Evolutionary conservation across 37 sponge, comb jelly and placozoan species (phyloP).

Genomic region (Hormiphora californensis): DNA sequence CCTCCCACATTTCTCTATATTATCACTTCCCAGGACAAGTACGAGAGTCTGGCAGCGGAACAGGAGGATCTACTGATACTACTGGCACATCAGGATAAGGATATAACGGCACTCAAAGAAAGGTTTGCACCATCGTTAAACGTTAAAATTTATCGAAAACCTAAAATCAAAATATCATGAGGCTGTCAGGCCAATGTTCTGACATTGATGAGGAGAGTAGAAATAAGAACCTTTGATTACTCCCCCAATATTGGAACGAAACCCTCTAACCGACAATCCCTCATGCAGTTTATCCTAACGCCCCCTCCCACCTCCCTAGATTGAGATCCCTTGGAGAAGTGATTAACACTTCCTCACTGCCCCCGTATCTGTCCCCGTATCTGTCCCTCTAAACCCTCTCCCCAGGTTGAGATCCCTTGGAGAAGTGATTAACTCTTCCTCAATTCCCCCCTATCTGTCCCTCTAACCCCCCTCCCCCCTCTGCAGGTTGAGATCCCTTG

Average conservation of each 20-base stretch:
- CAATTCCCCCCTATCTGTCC: too few relatives aligned
- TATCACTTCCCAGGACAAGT: slow-evolving; percentile 42
- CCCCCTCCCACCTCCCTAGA: neutral
- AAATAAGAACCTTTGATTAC: too few relatives aligned
- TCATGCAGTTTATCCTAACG: too few relatives aligned
- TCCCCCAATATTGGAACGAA: too few relatives aligned
- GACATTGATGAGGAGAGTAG: neutral
- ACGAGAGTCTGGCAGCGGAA: slow-evolving; percentile 64
- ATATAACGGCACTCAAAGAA: slow-evolving; percentile 59
- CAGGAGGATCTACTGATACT: slow-evolving; percentile 84
- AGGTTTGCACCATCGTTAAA: neutral
- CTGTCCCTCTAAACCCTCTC: neutral
- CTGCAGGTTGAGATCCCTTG: slow-evolving; percentile 19
- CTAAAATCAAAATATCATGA: neutral
- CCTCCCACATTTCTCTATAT: too few relatives aligned
- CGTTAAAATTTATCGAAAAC: neutral
- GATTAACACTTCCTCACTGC: neutral
- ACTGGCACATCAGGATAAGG: slow-evolving; percentile 69
- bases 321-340: slow-evolving; percentile 26
- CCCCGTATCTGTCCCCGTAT: too few relatives aligned
- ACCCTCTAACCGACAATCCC: too few relatives aligned
- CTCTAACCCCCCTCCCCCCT: neutral
- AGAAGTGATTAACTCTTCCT: neutral
- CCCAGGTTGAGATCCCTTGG: slow-evolving; percentile 30
- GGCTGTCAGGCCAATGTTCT: neutral